Evolutionary conservation across 2,888 invertebrate species (phyloP), one percentile per base, ranked within the genome.

Genomic region (Stenolophus ochropezus): DNA sequence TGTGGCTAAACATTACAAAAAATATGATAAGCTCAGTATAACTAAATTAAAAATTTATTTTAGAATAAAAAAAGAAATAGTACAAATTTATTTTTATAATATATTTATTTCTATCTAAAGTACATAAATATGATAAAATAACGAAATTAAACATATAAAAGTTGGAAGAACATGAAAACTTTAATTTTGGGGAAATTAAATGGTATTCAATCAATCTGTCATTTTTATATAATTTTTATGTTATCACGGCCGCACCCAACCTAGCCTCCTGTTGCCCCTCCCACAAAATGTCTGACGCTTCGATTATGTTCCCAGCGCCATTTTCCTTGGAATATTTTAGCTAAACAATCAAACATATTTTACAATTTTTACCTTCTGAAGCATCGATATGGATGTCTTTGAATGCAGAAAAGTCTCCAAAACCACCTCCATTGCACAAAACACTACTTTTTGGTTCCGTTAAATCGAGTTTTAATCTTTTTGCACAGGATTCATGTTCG

Each of bases 331-430:
- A 85, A 87, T 87, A 84, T 86, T 85, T 86, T 86, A 86, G 86
- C 87, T 87, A 88, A 88, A 88, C 87, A 87, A 86, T 85, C 86
- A 87, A 89, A 88, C 88, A 89, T 88, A 89, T 89, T 89, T 89
- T 87, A 84, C 84, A 87, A 87, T 87, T 86, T 87, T 89, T 89
- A 89, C 89, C 89, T 89, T 89, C 88, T 84, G 86, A 84, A 84
- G 85, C 85, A 86, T 88, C 89, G 85, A 88, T 87, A 86, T 87
- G 86, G 85, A 85, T 85, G 82, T 85, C 85, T 82, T 84, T 83
- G 84, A 87, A 84, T 83, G 87, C 83, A 84, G 88, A 87, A 88
- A 88, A 88, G 85, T 86, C 86, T 84, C 88, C 86, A 87, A 88
- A 88, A 83, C 85, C 87, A 83, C 85, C 85, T 84, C 85, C 87